phyloP scores from a whole-genome alignment of 2,113 vertebrate genomes.

The Oplegnathus fasciatus region DNA sequence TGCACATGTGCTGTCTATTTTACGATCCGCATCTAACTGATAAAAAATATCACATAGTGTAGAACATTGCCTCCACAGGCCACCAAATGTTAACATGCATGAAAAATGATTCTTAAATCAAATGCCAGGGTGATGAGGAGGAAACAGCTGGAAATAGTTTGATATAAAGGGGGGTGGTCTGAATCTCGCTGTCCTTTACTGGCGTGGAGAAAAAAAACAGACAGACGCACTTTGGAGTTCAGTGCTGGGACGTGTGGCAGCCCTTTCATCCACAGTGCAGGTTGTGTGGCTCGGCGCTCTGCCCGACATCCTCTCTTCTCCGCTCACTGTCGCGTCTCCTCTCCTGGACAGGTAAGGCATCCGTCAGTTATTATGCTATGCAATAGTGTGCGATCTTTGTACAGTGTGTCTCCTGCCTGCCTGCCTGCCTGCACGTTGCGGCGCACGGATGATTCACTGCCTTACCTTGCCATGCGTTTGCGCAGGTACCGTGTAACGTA shows the following conservation, averaged over 20 bases:
- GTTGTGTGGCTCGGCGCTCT: slow-evolving; percentile 20
- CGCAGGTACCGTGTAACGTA: neutral
- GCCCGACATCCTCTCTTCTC: slow-evolving; percentile 2
- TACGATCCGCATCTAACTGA: neutral
- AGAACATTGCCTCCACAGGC: neutral
- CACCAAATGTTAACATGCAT: neutral
- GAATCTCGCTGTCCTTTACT: slow-evolving; percentile 47
- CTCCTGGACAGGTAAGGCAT: slow-evolving; percentile 71
- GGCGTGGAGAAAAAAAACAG: slow-evolving; percentile 34
- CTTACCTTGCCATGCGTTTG: neutral
- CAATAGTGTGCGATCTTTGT: slow-evolving; percentile 18
- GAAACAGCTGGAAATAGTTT: slow-evolving; percentile 50
- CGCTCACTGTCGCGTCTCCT: slow-evolving; percentile 28
- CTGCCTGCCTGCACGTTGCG: slow-evolving; percentile 2
- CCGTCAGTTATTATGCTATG: slow-evolving; percentile 47
- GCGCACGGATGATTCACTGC: neutral
- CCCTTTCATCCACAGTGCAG: slow-evolving; percentile 43
- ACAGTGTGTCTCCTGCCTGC: neutral
- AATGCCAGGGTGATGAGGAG: neutral
- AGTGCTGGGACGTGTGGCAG: slow-evolving; percentile 55
- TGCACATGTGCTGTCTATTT: neutral
- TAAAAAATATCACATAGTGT: neutral
- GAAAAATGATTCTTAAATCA: neutral
- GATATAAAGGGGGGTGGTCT: slow-evolving; percentile 69
- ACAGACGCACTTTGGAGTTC: slow-evolving; percentile 67